Conservation (phyloP, 92 coral and sea anemone genomes). For the Epizoanthus rinbou region DNA sequence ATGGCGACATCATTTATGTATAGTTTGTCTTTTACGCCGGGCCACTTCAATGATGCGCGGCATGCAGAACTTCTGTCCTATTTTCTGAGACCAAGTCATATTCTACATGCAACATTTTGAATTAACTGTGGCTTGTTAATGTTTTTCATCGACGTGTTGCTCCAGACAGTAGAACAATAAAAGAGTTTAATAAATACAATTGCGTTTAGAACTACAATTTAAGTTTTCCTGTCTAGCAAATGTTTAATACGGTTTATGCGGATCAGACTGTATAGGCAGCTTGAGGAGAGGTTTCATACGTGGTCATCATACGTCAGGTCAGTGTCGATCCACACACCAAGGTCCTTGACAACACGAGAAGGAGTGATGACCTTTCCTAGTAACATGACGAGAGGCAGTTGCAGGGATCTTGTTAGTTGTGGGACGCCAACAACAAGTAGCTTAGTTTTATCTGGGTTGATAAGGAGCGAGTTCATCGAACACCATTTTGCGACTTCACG, state of each 20-base stretch:
- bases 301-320: constrained; percentile 11
- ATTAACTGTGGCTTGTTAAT: not conserved
- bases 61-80: too few species aligned
- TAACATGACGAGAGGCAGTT: not conserved
- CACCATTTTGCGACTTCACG: constrained; percentile 39
- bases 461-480: constrained; percentile 51
- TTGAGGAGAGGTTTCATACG: not conserved
- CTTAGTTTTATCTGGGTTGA: constrained; percentile 10
- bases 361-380: constrained; percentile 24
- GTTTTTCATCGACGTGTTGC: not conserved
- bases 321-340: constrained; percentile 24
- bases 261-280: constrained; percentile 11
- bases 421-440: constrained; percentile 14
- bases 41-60: too few species aligned
- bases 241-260: constrained; percentile 21
- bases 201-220: constrained; percentile 7
- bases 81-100: too few species aligned
- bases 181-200: constrained; percentile 10
- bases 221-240: constrained; percentile 18
- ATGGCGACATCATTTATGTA: too few species aligned
- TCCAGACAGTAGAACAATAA: not conserved
- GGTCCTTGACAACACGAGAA: constrained; percentile 25
- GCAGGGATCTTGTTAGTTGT: constrained; percentile 3
- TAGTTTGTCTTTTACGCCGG: too few species aligned
- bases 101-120: too few species aligned